Base-by-base conservation (phyloP, 2,888 invertebrate genomes). In the Eristalis arbustorum region DNA sequence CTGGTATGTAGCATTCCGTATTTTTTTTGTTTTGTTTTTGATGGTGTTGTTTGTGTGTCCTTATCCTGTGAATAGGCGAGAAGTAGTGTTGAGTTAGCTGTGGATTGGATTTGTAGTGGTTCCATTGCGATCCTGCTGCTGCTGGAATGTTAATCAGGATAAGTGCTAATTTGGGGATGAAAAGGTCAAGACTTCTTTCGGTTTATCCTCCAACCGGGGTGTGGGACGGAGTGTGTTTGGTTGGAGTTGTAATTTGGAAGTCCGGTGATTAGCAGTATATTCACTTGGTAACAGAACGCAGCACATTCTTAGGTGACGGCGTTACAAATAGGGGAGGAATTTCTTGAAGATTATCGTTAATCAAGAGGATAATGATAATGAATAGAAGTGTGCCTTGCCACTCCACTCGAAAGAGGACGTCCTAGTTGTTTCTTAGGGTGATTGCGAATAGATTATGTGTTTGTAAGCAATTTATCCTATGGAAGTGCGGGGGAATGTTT, bases 101-200 rank as follows among this genome's bases (percentile, higher is more conserved):
- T 56, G 67, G 49, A 67, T 67, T 67, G 22, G 67, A 67, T 67
- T 67, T 49, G 18, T 49, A 49, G 49, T 8, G 18, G 18, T 49
- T 49, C 18, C 18, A 18, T 2, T 49, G 18, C 8, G 18, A 18
- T 18, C 49, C 18, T 18, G 49, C 49, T 49, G 49, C 22, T 31
- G n/a, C 25, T 42, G 34, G 68, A 68, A 68, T 68, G 56, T 68
- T 68, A 68, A 68, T 68, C 68, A 68, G n/a, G 31, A 56, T 22
- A 57, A 28, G 25, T 25, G 18, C 25, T 56, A 68, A 56, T 68
- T 68, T 34, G 57, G 68, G 68, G 57, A 31, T 56, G 31, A 13
- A 68, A 34, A 57, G 56, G 68, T 68, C 22, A 34, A 68, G 59
- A 59, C 23, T 59, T 18, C 18, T 18, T n/a, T 49, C 6, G n/a